Percentiles rank a stretch among this genome's conserved stretches.
phyloP scores from a whole-genome alignment of 2,797 vertebrate species.

The Acomys russatus region DNA sequence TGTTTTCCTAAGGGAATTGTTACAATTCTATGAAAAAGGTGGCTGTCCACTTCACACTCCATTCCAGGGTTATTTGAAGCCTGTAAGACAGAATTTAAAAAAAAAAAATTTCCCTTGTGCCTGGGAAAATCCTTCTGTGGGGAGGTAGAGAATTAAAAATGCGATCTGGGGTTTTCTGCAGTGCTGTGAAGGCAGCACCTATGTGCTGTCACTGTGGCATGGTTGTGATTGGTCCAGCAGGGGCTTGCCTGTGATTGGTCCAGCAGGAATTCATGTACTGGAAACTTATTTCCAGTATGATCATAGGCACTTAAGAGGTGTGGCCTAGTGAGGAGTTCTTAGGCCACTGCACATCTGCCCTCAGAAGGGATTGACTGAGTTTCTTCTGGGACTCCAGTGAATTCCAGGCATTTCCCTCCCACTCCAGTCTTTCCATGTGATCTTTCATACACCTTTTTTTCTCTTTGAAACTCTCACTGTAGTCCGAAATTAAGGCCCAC shows the following conservation, averaged over 20 bases:
- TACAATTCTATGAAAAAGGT: constrained; percentile 35
- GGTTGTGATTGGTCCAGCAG: not conserved
- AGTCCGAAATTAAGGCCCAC: not conserved
- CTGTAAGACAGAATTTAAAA: not conserved
- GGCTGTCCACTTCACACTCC: not conserved
- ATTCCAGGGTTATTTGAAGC: not conserved
- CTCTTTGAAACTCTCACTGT: not conserved
- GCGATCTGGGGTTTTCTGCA: not conserved
- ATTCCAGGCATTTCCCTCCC: not conserved
- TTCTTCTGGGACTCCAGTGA: not conserved
- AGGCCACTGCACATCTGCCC: too few species aligned
- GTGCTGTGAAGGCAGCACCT: not conserved
- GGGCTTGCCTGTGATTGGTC: not conserved
- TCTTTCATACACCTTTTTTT: not conserved
- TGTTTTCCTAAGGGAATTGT: not conserved
- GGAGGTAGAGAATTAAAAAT: not conserved
- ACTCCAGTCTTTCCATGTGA: not conserved
- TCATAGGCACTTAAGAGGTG: not conserved
- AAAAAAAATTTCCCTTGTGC: not conserved
- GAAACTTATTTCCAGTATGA: not conserved
- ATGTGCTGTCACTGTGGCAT: not conserved
- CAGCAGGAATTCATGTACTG: not conserved
- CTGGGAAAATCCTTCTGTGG: not conserved
- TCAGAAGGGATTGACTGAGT: not conserved
- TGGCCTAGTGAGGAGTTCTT: too few species aligned